Base-by-base conservation (phyloP, 2,113 vertebrate genomes). In the Pygoscelis antarcticus region DNA sequence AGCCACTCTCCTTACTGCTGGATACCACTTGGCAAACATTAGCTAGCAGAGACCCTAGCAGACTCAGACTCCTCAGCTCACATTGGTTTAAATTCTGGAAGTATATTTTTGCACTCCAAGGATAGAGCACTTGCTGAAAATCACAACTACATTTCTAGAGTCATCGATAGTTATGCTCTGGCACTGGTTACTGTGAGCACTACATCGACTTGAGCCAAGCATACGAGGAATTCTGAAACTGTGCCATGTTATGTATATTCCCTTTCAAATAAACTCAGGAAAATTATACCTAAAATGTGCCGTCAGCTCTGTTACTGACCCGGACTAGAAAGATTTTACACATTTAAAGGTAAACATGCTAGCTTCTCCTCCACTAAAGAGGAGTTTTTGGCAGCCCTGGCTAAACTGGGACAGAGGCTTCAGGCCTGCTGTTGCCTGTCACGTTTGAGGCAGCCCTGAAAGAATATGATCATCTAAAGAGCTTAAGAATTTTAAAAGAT, bases 1-100 rank as follows among this genome's bases (percentile, higher is more conserved):
- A 46, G n/a, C 38, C 0, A 0, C 1, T 5, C 49, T 44, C 47
- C 38, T 62, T 15, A 30, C 44, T 57, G 52, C 34, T 1, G 0
- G 52, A 3, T 17, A 22, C 29, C n/a, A 20, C 42, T 60, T 68
- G 78, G 69, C 77, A 87, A 68, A 36, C 0, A 0, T 2, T 0
- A 36, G 58, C 16, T 12, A 10, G 16, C 2, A 0, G 47, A 70
- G 60, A 42, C 40, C 25, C 70, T 62, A 51, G 78, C 32, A 86
- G 55, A 69, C 20, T 47, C 0, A 0, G 29, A 36, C 47, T 64
- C 47, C 52, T 82, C 36, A 0, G 40, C 16, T 58, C 60, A 58
- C 0, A 0, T 3, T 66, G n/a, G 58, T 62, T 74, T 95, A 2
- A 42, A 19, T 62, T 44, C 64, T 60, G 34, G 64, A 87, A 84